phyloP scores from a whole-genome alignment of 2,797 vertebrate species.

The Melanotaenia maccullochi region DNA sequence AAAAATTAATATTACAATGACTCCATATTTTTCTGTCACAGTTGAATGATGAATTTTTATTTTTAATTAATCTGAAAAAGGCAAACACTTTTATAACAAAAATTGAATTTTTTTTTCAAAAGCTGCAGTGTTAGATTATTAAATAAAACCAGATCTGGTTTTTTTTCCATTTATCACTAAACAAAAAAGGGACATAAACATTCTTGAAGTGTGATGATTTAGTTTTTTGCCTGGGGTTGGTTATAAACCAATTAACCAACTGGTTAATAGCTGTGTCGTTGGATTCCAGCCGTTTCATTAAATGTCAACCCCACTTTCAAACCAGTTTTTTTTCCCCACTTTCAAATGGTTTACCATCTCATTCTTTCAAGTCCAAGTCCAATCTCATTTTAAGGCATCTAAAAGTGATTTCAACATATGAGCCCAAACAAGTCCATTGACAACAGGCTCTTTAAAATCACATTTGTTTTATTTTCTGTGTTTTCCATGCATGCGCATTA shows the following conservation, averaged over 20 bases:
- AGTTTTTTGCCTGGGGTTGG: neutral
- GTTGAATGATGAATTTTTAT: no score
- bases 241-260: neutral
- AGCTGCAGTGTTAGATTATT: no score
- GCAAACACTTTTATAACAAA: no score
- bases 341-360: conserved; percentile 74
- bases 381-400: conserved; percentile 51
- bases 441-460: conserved; percentile 77
- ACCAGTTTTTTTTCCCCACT: conserved; percentile 61
- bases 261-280: neutral
- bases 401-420: conserved; percentile 37
- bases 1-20: no score
- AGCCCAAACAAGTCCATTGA: conserved; percentile 82
- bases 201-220: neutral
- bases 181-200: no score
- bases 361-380: conserved; percentile 58
- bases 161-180: no score
- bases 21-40: no score
- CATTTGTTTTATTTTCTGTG: conserved; percentile 46
- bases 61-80: no score
- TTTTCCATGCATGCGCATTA: conserved; percentile 72
- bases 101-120: no score
- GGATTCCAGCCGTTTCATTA: conserved; percentile 18
- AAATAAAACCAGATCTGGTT: no score
- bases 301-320: conserved; percentile 40